These are phyloP conservation scores for Drosophila mojavensis DNA, from an alignment of 1,140 invertebrate species.

Conservation along the genomic window DNA sequence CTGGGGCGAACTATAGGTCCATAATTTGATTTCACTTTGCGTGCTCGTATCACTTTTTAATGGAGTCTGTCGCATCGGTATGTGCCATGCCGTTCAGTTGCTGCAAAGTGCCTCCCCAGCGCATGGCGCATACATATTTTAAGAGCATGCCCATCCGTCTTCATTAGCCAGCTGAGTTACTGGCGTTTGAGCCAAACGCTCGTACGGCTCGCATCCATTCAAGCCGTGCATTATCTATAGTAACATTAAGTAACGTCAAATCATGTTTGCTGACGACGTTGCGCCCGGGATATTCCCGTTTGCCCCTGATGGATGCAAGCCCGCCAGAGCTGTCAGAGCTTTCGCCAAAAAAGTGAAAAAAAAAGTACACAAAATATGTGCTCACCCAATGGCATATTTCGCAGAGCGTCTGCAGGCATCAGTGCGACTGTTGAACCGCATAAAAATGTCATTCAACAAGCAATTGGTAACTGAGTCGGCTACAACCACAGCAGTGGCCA, in stretches of 20 bases:
- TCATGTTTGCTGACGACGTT: constrained; percentile 18
- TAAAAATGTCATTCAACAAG: constrained; percentile 45
- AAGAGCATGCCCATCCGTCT: constrained; percentile 56
- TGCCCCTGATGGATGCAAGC: constrained; percentile 36
- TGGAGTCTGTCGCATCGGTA: constrained; percentile 20
- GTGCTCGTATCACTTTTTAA: constrained; percentile 22
- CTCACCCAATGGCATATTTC: constrained; percentile 31
- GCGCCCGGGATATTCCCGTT: neutral
- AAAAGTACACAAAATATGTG: neutral
- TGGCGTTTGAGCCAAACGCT: constrained; percentile 28
- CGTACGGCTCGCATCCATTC: neutral
- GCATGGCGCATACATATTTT: constrained; percentile 53
- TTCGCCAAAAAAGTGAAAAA: neutral
- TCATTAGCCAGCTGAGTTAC: constrained; percentile 48
- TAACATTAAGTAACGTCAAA: constrained; percentile 32
- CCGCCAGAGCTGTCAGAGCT: neutral
- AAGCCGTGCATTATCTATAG: constrained; percentile 25
- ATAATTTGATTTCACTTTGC: constrained; percentile 30
- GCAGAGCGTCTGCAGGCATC: constrained; percentile 57
- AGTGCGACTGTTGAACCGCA: constrained; percentile 44
- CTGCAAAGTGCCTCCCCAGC: constrained; percentile 33
- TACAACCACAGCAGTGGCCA: constrained; percentile 25
- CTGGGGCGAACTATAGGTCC: constrained; percentile 21
- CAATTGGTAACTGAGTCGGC: constrained; percentile 21
- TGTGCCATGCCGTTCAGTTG: constrained; percentile 7